Percentiles rank a stretch among this genome's conserved stretches.
Conservation (phyloP, 2,797 vertebrate species). For the Bradypodion ventrale region DNA sequence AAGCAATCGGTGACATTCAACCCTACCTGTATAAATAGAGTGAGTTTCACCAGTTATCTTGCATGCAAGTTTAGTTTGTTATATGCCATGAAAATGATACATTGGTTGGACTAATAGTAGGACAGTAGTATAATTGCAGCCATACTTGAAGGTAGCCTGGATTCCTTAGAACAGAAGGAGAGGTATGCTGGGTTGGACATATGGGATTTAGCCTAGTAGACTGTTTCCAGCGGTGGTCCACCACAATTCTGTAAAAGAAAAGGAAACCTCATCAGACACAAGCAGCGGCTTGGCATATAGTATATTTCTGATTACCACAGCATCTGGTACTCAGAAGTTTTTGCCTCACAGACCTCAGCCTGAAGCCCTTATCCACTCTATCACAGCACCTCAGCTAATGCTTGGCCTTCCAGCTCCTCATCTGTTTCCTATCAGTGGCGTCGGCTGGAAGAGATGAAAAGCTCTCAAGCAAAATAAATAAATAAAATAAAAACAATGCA, state of each 20-base stretch:
- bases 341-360: neutral
- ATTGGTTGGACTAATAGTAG: too few species aligned
- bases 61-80: neutral
- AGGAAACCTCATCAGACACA: neutral
- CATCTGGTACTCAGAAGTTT: conserved; percentile 2
- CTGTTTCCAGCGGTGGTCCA: neutral
- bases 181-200: neutral
- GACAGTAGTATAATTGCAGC: neutral
- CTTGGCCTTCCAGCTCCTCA: conserved; percentile 26
- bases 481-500: too few species aligned
- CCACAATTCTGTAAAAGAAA: neutral
- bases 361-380: conserved; percentile 25
- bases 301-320: neutral
- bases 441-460: conserved; percentile 27
- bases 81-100: neutral
- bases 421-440: conserved; percentile 33
- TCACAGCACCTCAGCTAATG: neutral
- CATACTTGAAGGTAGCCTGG: neutral
- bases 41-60: conserved; percentile 11
- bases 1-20: neutral
- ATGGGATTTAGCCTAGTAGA: neutral
- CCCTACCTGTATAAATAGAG: conserved; percentile 17
- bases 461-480: neutral
- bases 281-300: neutral
- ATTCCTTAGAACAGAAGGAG: neutral